Conservation (phyloP, 2,797 vertebrate genomes). For the Tinamus major region DNA sequence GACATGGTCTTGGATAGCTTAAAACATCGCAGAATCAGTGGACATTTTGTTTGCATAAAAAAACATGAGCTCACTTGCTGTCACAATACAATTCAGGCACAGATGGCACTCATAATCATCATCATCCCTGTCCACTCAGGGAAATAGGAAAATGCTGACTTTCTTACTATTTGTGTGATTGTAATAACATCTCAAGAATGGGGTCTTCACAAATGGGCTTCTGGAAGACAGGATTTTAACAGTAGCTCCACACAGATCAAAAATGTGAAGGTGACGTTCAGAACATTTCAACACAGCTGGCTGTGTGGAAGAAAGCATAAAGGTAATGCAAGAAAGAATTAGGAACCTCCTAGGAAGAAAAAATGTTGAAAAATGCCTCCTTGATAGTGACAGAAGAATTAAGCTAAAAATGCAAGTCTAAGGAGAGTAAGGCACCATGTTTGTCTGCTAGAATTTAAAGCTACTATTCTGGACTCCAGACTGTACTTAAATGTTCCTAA, state of each 20-base stretch:
- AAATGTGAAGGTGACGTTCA: neutral
- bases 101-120: neutral
- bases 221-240: neutral
- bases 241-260: neutral
- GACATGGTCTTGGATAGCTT: neutral
- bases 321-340: neutral
- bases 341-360: neutral
- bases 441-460: neutral
- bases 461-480: neutral
- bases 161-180: neutral
- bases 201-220: neutral
- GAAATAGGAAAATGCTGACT: neutral
- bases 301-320: neutral
- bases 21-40: neutral
- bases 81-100: rapidly evolving
- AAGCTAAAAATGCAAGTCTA: neutral
- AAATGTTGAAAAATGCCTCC: neutral
- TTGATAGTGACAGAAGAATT: neutral
- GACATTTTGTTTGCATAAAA: neutral
- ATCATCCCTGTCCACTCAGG: too few species aligned
- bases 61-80: neutral
- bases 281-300: neutral
- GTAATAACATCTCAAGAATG: neutral
- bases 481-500: neutral
- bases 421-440: neutral